These are phyloP conservation scores for Erythrolamprus reginae DNA, from an alignment of 2,113 vertebrate species.

Conservation along the genomic window DNA sequence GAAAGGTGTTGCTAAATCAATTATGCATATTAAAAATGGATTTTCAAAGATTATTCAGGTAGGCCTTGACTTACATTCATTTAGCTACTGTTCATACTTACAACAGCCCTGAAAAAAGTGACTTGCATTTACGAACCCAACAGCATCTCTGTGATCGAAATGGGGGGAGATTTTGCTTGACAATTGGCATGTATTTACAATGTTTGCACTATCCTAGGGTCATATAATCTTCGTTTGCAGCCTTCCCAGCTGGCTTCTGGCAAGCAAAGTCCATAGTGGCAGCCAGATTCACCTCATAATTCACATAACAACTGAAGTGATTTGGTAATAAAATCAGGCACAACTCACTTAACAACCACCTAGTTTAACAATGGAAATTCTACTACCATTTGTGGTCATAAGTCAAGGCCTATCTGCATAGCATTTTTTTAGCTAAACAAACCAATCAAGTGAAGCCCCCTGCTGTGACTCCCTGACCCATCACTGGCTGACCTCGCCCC, in stretches of 20 bases:
- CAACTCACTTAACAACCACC: not conserved
- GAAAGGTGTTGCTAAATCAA: not conserved
- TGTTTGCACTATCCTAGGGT: not conserved
- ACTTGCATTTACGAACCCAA: not conserved
- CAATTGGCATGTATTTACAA: not conserved
- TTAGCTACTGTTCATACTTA: not conserved
- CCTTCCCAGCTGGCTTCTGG: not conserved
- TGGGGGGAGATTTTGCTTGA: not conserved
- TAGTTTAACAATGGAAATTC: not conserved
- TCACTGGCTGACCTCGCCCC: too few relatives aligned
- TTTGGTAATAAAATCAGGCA: not conserved
- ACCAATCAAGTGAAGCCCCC: not conserved
- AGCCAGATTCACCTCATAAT: not conserved
- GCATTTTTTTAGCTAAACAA: not conserved
- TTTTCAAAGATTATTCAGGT: not conserved
- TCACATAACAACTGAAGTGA: not conserved
- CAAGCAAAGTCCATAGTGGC: not conserved
- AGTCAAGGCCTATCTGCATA: not conserved
- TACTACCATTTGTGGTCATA: not conserved
- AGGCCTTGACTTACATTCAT: not conserved
- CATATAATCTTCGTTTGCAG: not conserved
- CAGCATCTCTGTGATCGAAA: not conserved
- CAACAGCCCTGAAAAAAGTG: not conserved
- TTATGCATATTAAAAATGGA: not conserved
- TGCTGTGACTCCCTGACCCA: too few relatives aligned